A percentile compares a stretch with the other conserved stretches of the same genome.
Conservation (phyloP, 2,888 invertebrate genomes). For the Eupithecia exiguata region DNA sequence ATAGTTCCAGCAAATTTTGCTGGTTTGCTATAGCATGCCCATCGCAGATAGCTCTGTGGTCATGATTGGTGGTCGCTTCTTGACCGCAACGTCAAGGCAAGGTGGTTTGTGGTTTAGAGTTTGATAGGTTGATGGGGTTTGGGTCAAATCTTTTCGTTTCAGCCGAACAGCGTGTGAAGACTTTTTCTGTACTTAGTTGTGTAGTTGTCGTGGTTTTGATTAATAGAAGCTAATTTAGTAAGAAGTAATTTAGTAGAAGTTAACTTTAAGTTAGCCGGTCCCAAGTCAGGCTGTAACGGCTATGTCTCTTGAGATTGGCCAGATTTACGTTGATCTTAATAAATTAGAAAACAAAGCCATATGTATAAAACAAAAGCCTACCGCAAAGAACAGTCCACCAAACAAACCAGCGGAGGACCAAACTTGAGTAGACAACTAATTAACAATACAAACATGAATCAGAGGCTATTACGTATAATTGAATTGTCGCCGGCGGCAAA, state of each 20-base stretch:
- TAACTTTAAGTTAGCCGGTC: not conserved
- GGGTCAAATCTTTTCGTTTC: not conserved
- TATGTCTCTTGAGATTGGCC: not conserved
- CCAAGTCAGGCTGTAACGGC: not conserved
- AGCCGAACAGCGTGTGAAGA: not conserved
- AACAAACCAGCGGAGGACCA: slow-evolving; percentile 78
- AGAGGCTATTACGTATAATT: slow-evolving; percentile 84
- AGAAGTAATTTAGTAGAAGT: too few species aligned
- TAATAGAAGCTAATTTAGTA: not conserved
- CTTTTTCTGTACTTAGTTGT: not conserved
- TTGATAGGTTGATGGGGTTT: not conserved
- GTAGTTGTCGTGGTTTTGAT: not conserved
- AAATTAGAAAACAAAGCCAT: slow-evolving; percentile 49
- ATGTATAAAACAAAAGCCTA: slow-evolving; percentile 65
- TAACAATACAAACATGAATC: slow-evolving; percentile 84
- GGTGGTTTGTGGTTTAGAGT: not conserved
- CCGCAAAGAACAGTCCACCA: slow-evolving; percentile 74
- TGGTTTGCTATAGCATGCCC: not conserved
- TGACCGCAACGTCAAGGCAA: not conserved
- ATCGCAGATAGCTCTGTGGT: not conserved
- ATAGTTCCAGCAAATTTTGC: too few species aligned
- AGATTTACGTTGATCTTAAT: not conserved
- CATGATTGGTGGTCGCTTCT: not conserved
- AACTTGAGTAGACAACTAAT: slow-evolving; percentile 82
- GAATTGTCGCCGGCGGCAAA: slow-evolving; percentile 80